Evolutionary conservation across 2,888 invertebrate genomes (phyloP), one percentile per base, ranked within the genome.

Genomic region (Patella depressa): DNA sequence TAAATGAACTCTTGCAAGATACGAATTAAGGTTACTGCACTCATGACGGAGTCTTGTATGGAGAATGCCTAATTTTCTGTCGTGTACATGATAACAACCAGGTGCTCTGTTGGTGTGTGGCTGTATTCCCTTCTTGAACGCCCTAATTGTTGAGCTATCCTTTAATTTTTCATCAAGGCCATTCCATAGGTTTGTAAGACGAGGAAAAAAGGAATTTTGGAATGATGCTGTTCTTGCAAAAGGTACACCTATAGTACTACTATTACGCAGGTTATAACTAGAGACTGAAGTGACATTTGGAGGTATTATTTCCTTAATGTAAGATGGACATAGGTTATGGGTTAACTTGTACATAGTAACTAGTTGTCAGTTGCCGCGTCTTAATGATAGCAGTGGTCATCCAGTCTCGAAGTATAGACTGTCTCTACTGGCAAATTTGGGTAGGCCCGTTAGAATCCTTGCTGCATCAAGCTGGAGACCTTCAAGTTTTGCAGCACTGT

Each of bases 1-100:
- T 19, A 65, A 19, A 65, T 65, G n/a, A 24, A n/a, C n/a, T 65
- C 65, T n/a, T n/a, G 24, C n/a, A 65, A 65, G 65, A 65, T 65
- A 19, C n/a, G n/a, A 19, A 65, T 65, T 65, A 19, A 65, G 24
- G 24, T 24, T 24, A 65, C 65, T 65, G n/a, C 11, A 65, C 12
- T n/a, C n/a, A 24, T 34, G n/a, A n/a, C n/a, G n/a, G n/a, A n/a
- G n/a, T n/a, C n/a, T n/a, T n/a, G n/a, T n/a, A n/a, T n/a, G n/a
- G n/a, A n/a, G n/a, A n/a, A n/a, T n/a, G n/a, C n/a, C n/a, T n/a
- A n/a, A n/a, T n/a, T n/a, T n/a, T n/a, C n/a, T n/a, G n/a, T n/a
- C n/a, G n/a, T n/a, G n/a, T n/a, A n/a, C n/a, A n/a, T n/a, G n/a
- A n/a, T n/a, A n/a, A n/a, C n/a, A n/a, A n/a, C n/a, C n/a, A n/a